Evolutionary conservation across 2,888 invertebrate genomes (phyloP).

Genomic region (Polyommatus iphigenia): DNA sequence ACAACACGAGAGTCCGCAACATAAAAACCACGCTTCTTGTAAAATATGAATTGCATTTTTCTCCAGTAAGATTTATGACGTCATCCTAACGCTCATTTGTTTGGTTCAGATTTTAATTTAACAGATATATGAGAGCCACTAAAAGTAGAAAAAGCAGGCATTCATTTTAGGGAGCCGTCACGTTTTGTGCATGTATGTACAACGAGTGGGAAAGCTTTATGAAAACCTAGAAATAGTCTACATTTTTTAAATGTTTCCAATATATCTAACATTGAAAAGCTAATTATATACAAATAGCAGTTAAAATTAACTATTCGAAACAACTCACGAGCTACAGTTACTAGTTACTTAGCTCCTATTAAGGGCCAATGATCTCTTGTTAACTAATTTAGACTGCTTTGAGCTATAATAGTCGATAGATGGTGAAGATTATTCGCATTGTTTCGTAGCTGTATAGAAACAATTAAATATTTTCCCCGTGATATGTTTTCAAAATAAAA

Average conservation of each 20-base stretch:
- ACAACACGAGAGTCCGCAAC: slow-evolving; percentile 18
- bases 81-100: slow-evolving; percentile 1
- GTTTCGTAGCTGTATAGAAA: not conserved
- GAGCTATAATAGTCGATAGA: not conserved
- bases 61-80: slow-evolving; percentile 4
- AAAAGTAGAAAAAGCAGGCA: not conserved
- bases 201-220: not conserved
- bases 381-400: not conserved
- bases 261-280: not conserved
- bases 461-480: not conserved
- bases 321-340: not conserved
- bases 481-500: not conserved
- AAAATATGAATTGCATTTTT: slow-evolving; percentile 10
- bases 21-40: not conserved
- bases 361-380: not conserved
- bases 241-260: not conserved
- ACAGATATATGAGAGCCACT: slow-evolving; percentile 11
- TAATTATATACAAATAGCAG: not conserved
- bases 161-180: not conserved
- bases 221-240: not conserved
- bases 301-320: not conserved
- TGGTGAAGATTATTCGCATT: not conserved
- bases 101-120: slow-evolving; percentile 4
- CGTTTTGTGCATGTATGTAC: not conserved
- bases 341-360: not conserved